These are phyloP conservation scores for Pseudochirops corinnae DNA, from an alignment of 2,797 vertebrate genomes.

Conservation along the genomic window DNA sequence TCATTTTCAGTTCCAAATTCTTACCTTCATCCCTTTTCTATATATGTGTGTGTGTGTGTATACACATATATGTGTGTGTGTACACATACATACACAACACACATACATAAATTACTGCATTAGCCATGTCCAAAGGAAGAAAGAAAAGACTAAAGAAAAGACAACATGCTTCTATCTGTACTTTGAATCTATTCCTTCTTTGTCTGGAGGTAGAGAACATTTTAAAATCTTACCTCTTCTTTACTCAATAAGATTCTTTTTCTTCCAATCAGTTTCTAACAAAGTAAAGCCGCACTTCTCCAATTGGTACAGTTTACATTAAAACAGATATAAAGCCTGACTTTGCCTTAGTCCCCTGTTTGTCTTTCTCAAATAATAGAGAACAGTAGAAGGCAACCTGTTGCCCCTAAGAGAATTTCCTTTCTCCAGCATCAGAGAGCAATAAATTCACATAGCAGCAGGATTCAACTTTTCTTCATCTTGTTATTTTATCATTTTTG, in stretches of 20 bases:
- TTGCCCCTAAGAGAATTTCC: neutral
- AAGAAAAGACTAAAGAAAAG: neutral
- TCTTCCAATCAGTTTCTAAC: neutral
- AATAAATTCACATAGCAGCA: no score
- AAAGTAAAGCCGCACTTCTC: neutral
- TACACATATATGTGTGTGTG: no score
- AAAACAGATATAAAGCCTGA: neutral
- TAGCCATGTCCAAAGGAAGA: neutral
- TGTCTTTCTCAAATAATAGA: neutral
- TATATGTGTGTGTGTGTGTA: no score
- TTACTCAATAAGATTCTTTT: neutral
- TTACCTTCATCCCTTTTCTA: neutral
- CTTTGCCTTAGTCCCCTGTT: neutral
- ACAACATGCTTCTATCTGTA: neutral
- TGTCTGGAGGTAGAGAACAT: neutral
- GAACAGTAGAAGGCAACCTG: neutral
- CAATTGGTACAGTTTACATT: neutral
- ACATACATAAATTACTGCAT: neutral
- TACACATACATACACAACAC: no score
- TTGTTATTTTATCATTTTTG: neutral
- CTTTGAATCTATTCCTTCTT: neutral
- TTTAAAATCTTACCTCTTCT: neutral
- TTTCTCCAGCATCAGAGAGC: neutral
- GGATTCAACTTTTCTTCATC: neutral
- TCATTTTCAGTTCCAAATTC: neutral